A percentile compares a stretch with the other conserved stretches of the same genome.
phyloP scores from a whole-genome alignment of 64 coral and sea anemone genomes.

The Acropora yongei region DNA sequence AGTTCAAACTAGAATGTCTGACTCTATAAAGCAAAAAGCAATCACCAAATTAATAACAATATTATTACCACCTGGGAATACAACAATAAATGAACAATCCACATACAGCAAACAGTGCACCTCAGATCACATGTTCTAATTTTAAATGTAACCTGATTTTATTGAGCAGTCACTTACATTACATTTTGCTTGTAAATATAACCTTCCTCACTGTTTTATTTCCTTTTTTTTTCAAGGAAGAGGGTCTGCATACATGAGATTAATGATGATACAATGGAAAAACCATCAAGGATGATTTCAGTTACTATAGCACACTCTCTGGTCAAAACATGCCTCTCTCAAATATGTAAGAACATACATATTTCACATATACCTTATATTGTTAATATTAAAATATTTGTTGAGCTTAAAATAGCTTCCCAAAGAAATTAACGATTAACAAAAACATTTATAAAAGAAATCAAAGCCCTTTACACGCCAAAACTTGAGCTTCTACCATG shows the following conservation, averaged over 20 bases:
- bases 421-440: not conserved
- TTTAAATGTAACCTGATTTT: no score
- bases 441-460: not conserved
- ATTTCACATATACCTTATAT: not conserved
- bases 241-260: not conserved
- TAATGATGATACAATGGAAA: not conserved
- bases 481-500: not conserved
- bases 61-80: not conserved
- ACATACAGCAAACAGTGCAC: not conserved
- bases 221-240: not conserved
- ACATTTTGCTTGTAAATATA: not conserved
- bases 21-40: not conserved
- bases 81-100: not conserved
- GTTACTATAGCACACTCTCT: not conserved
- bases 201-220: not conserved
- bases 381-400: not conserved
- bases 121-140: not conserved
- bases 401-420: not conserved
- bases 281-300: not conserved
- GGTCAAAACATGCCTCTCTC: not conserved
- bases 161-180: not conserved
- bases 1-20: not conserved
- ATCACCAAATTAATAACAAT: not conserved
- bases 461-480: not conserved
- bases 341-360: conserved; percentile 10